These are phyloP conservation scores for Progne subis DNA, from an alignment of 2,113 vertebrate species.

Conservation along the genomic window DNA sequence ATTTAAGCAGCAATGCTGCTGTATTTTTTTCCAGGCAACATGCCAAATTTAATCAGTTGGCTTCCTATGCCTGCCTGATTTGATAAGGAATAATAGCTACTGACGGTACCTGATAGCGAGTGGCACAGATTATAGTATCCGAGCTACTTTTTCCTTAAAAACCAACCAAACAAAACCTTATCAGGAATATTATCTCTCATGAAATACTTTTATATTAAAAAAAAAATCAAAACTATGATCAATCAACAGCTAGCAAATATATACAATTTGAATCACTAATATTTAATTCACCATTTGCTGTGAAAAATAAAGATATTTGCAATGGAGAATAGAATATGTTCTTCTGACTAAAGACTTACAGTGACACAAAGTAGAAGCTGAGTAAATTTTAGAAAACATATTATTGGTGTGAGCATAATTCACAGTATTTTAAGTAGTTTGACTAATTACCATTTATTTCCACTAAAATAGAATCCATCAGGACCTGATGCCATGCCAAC, in stretches of 20 bases:
- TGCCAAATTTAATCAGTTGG: constrained; percentile 36
- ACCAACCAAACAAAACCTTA: not conserved
- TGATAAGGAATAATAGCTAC: constrained; percentile 14
- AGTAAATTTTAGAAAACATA: not conserved
- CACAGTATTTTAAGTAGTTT: not conserved
- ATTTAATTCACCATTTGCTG: not conserved
- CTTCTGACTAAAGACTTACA: not conserved
- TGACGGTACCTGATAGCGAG: not conserved
- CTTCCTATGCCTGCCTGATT: constrained; percentile 38
- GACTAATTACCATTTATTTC: not conserved
- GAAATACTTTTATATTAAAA: not conserved
- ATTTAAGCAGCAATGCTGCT: not conserved
- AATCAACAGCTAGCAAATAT: not conserved
- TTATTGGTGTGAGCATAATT: not conserved
- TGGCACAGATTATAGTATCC: not conserved
- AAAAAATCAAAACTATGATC: not conserved
- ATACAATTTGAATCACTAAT: not conserved
- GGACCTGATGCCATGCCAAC: not conserved
- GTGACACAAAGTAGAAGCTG: not conserved
- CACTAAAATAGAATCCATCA: not conserved
- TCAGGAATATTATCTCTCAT: not conserved
- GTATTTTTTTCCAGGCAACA: constrained; percentile 13
- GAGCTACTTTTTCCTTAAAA: not conserved
- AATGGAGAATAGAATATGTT: not conserved
- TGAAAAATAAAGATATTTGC: not conserved